Percentiles rank a stretch among this genome's conserved stretches.
These are phyloP conservation scores for Drosophila santomea DNA, from an alignment of 1,140 invertebrate genomes.

Conservation along the genomic window DNA sequence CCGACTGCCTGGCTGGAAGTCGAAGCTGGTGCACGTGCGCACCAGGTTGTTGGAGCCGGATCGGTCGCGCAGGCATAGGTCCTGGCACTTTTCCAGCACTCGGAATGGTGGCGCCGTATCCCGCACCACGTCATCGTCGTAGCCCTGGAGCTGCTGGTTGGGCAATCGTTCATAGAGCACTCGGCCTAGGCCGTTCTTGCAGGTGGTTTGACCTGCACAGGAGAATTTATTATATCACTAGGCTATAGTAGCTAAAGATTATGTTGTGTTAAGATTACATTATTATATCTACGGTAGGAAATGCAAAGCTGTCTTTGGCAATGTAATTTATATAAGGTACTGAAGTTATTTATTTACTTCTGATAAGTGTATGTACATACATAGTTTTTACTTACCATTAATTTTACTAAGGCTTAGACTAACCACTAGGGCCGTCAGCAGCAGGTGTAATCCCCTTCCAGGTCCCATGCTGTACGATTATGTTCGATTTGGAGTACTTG, in stretches of 20 bases:
- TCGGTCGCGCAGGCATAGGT: slow-evolving; percentile 92
- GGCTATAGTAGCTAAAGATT: not conserved
- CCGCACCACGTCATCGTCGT: slow-evolving; percentile 94
- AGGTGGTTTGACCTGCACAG: slow-evolving; percentile 90
- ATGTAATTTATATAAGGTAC: too few relatives aligned
- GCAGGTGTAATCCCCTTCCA: slow-evolving; percentile 33
- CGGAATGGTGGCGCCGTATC: slow-evolving; percentile 93
- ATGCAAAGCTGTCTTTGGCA: too few relatives aligned
- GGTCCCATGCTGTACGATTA: slow-evolving; percentile 42
- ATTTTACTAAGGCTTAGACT: slow-evolving; percentile 48
- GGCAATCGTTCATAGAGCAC: slow-evolving; percentile 95
- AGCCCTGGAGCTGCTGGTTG: slow-evolving; percentile 94
- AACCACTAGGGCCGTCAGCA: slow-evolving; percentile 33
- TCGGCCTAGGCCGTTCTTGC: slow-evolving; percentile 93
- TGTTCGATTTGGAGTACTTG: slow-evolving; percentile 5
- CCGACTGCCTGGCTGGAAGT: slow-evolving; percentile 94
- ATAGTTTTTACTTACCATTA: slow-evolving; percentile 51
- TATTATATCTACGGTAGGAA: too few relatives aligned
- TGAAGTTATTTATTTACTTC: too few relatives aligned
- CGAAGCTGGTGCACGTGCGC: slow-evolving; percentile 93
- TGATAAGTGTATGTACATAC: not conserved
- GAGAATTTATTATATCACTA: too few relatives aligned
- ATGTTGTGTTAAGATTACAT: not conserved
- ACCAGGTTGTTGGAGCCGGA: slow-evolving; percentile 92
- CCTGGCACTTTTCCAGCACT: slow-evolving; percentile 94